These are phyloP conservation scores for Platalea minor DNA, from an alignment of 2,797 vertebrate species.

Conservation along the genomic window DNA sequence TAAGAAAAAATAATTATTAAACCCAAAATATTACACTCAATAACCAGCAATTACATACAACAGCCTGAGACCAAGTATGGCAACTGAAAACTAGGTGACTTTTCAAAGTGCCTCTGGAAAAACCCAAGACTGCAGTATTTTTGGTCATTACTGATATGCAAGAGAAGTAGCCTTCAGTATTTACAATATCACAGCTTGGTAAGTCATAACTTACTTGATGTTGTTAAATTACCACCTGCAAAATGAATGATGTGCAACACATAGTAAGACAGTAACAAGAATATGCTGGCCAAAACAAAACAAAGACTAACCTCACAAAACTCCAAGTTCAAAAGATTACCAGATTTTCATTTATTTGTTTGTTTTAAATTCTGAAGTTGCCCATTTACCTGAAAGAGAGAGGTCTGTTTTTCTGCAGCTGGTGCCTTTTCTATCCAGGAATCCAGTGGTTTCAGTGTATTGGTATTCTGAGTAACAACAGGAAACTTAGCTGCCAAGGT, in stretches of 20 bases:
- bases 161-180: not conserved
- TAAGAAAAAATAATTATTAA: not conserved
- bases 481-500: constrained; percentile 88
- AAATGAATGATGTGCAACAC: not conserved
- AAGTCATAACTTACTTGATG: not conserved
- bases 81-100: not conserved
- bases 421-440: constrained; percentile 72
- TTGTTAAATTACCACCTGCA: not conserved
- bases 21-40: not conserved
- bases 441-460: constrained; percentile 54
- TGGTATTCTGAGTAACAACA: constrained; percentile 50
- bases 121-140: not conserved
- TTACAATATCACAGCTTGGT: not conserved
- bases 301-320: not conserved
- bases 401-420: constrained; percentile 69
- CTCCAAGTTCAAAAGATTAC: not conserved
- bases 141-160: not conserved
- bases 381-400: constrained; percentile 81
- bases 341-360: not conserved
- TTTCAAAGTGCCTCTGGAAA: not conserved
- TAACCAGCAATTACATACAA: not conserved
- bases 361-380: not conserved
- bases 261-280: not conserved
- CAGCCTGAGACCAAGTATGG: not conserved
- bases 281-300: not conserved